Evolutionary conservation across 2,113 vertebrate species (phyloP), one percentile per base, ranked within the genome.

Genomic region (Poicephalus gulielmi): DNA sequence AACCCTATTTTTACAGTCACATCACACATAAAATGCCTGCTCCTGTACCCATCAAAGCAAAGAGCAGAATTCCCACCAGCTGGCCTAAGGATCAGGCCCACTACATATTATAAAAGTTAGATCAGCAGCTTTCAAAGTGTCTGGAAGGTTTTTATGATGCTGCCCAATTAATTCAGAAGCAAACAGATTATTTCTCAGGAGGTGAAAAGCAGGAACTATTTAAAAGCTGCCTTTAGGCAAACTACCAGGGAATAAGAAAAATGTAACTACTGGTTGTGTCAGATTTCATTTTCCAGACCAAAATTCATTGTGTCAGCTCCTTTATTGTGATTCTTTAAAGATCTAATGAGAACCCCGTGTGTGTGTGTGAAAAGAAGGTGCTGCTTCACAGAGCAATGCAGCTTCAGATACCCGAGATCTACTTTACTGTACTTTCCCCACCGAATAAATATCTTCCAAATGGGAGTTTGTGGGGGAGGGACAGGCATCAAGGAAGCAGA

Each of bases 201-300:
- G 92, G 93, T 87, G 64, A 94, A 96, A 95, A 96, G 79, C 77
- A 90, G 94, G 89, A 96, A 96, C 96, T 95, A 97, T 97, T 95
- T 97, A 96, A 96, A 97, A 96, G 92, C 87, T 95, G 95, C 96
- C 94, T 96, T 96, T 95, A 96, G 96, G 95, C 97, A 94, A 95
- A 96, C 80, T 94, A 97, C 63, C 50, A 96, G 77, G 74, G 93
- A 97, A 87, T 92, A 97, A 93, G 91, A 96, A 97, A 96, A 97
- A 96, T 89, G 68, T 95, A 96, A 97, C 97, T 96, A 96, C 91
- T 95, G 95, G 89, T 96, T 95, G 93, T 97, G 96, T 95, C 97
- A 96, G 96, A 96, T 96, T 96, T 95, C 90, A 96, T 89, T 93
- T 92, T 97, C 84, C 87, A 91, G 80, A 96, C 95, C 82, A 95